Evolutionary conservation across 1,140 invertebrate species (phyloP).

Genomic region (Lucilia cuprina): DNA sequence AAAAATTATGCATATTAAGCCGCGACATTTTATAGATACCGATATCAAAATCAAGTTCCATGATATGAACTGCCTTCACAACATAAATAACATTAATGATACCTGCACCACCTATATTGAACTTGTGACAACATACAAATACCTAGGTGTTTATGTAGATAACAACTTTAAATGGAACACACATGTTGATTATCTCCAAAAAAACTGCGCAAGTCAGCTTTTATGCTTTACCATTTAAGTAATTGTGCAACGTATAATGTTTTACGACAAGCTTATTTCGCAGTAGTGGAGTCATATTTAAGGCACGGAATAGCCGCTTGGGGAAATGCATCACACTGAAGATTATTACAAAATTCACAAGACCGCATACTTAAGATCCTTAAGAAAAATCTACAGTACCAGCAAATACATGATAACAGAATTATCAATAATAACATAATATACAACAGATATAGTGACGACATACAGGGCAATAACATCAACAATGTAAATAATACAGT

Average conservation of each 20-base stretch:
- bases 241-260: too few relatives aligned
- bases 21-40: too few relatives aligned
- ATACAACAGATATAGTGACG: too few relatives aligned
- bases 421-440: too few relatives aligned
- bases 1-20: too few relatives aligned
- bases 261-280: too few relatives aligned
- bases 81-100: neutral
- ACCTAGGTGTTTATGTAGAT: neutral
- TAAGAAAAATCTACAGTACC: too few relatives aligned
- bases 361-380: neutral
- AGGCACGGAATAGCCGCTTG: neutral
- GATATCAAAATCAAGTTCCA: too few relatives aligned
- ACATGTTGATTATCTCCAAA: neutral
- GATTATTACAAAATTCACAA: neutral
- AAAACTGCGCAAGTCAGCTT: neutral
- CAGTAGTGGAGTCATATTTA: neutral
- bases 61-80: too few relatives aligned
- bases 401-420: too few relatives aligned
- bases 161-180: neutral
- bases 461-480: too few relatives aligned
- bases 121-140: neutral
- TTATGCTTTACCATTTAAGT: neutral
- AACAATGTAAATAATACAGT: too few relatives aligned
- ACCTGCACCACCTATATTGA: neutral
- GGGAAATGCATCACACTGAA: neutral